Percentiles rank a stretch among this genome's conserved stretches.
Evolutionary conservation across 2,113 vertebrate species (phyloP).

Genomic region (Heterocephalus glaber): DNA sequence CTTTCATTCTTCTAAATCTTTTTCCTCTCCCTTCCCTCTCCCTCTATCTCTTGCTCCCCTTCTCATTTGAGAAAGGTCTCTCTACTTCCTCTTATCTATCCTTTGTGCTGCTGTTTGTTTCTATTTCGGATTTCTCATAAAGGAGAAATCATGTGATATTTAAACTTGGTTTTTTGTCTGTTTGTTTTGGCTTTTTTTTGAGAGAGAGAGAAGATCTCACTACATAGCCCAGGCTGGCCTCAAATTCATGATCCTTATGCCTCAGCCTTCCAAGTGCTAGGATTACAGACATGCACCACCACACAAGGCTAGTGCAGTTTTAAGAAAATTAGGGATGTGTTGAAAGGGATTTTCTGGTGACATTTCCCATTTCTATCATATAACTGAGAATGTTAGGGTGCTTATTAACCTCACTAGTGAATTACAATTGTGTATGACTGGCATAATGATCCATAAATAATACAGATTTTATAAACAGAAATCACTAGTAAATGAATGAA

Average conservation of each 20-base stretch:
- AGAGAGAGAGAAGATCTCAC: neutral
- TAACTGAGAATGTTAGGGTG: slow-evolving; percentile 27
- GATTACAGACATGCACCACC: neutral
- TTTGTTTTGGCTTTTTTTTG: neutral
- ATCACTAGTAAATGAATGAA: neutral
- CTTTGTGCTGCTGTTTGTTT: neutral
- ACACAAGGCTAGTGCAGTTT: neutral
- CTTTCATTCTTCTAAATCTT: neutral
- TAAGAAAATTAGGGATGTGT: neutral
- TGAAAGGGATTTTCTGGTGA: neutral
- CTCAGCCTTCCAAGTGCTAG: neutral
- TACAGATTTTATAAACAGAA: neutral
- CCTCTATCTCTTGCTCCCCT: neutral
- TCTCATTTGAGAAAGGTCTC: neutral
- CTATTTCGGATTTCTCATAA: neutral
- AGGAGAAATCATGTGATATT: neutral
- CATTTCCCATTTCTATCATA: neutral
- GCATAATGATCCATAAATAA: neutral
- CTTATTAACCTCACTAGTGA: neutral
- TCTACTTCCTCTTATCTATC: neutral
- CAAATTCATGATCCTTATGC: neutral
- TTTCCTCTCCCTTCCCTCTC: neutral
- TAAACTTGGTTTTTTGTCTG: neutral
- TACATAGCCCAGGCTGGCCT: neutral
- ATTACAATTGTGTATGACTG: neutral